Evolutionary conservation across 2,888 invertebrate species (phyloP).

Genomic region (Drosophila paramelanica): DNA sequence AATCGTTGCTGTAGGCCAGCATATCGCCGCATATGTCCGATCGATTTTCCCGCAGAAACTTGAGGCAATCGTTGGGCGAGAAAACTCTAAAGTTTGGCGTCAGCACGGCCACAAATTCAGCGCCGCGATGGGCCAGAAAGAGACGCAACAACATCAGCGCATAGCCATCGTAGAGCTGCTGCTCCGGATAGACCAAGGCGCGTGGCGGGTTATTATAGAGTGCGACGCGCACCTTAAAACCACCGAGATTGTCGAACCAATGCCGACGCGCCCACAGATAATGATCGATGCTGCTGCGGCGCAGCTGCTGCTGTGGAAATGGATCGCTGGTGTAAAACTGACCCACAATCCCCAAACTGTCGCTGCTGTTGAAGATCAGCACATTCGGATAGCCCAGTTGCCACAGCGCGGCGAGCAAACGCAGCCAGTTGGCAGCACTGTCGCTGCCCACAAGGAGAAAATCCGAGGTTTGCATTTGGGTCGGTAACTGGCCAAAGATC

Average conservation of each 20-base stretch:
- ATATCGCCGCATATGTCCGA: constrained; percentile 54
- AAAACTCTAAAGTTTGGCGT: constrained; percentile 27
- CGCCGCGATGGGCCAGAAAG: constrained; percentile 36
- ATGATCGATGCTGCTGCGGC: constrained; percentile 16
- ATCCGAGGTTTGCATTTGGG: constrained; percentile 41
- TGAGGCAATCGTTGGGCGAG: constrained; percentile 47
- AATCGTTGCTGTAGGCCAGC: constrained; percentile 31
- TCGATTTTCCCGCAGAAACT: constrained; percentile 6
- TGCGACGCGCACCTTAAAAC: constrained; percentile 53
- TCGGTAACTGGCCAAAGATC: constrained; percentile 31
- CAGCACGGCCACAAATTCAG: constrained; percentile 40
- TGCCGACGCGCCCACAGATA: constrained; percentile 50
- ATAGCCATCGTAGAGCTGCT: constrained; percentile 54
- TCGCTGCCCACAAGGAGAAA: constrained; percentile 38
- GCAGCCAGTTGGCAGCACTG: constrained; percentile 28
- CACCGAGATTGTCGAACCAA: constrained; percentile 49
- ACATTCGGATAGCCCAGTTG: constrained; percentile 52
- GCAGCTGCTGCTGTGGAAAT: constrained; percentile 36
- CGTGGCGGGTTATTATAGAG: constrained; percentile 63
- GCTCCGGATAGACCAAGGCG: constrained; percentile 46
- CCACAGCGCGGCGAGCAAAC: constrained; percentile 31
- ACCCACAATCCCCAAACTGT: background rate
- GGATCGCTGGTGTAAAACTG: constrained; percentile 22
- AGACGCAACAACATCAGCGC: constrained; percentile 39
- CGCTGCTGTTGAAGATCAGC: constrained; percentile 43